Percentiles rank a stretch among this genome's conserved stretches.
Evolutionary conservation across 2,888 invertebrate genomes (phyloP).

Genomic region (Liodrosophila aerea): DNA sequence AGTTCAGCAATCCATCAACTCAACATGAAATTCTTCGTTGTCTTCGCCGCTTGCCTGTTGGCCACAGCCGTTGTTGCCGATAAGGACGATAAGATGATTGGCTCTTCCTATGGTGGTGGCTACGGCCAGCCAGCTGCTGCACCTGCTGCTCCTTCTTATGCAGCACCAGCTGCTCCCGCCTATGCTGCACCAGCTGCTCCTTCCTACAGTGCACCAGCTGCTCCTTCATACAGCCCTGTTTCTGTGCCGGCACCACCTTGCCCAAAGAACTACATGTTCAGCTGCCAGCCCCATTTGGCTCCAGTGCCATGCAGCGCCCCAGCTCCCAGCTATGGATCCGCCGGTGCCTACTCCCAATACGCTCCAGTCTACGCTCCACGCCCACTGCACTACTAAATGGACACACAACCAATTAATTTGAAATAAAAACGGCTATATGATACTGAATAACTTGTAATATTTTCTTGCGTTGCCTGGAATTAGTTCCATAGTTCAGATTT

Average conservation of each 20-base stretch:
- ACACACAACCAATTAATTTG: neutral
- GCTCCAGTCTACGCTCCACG: conserved; percentile 67
- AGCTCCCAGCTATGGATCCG: conserved; percentile 64
- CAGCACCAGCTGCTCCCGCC: conserved; percentile 47
- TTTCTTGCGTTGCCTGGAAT: neutral
- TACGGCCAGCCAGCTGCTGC: conserved; percentile 49
- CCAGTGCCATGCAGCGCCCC: conserved; percentile 76
- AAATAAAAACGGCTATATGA: too few species aligned
- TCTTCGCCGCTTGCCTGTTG: conserved; percentile 54
- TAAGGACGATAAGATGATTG: conserved; percentile 62
- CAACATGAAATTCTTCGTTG: conserved; percentile 59
- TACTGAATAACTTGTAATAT: neutral
- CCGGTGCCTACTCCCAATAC: conserved; percentile 78
- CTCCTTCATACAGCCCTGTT: conserved; percentile 33
- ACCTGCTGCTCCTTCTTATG: conserved; percentile 43
- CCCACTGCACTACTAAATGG: conserved; percentile 43
- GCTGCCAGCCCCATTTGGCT: conserved; percentile 75
- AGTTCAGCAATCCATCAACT: conserved; percentile 17
- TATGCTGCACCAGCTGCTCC: conserved; percentile 34
- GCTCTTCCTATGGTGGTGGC: conserved; percentile 64
- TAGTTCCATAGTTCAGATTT: too few species aligned
- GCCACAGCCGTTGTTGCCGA: conserved; percentile 47
- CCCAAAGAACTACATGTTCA: conserved; percentile 78
- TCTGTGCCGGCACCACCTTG: conserved; percentile 71
- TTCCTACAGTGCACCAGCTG: conserved; percentile 19